Conservation (phyloP, 1,140 invertebrate genomes). For the Drosophila burlai region DNA sequence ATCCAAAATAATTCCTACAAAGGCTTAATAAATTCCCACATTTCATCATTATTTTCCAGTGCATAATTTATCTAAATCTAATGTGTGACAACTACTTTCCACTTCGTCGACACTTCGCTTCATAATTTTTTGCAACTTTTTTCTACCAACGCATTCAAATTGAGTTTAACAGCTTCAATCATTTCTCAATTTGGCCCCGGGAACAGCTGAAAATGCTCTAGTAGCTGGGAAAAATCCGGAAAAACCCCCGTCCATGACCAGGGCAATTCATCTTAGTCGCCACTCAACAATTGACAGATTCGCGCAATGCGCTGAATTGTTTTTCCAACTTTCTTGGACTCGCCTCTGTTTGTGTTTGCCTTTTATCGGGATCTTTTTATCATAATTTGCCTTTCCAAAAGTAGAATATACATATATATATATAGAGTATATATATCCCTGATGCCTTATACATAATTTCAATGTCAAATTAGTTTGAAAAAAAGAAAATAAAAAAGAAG, state of each 20-base stretch:
- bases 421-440: conserved; percentile 1
- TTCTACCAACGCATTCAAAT: conserved; percentile 10
- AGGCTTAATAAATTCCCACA: neutral
- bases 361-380: conserved; percentile 42
- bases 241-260: conserved; percentile 7
- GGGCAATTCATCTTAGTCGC: conserved; percentile 61
- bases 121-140: conserved; percentile 8
- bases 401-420: neutral
- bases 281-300: conserved; percentile 57
- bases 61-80: conserved; percentile 5
- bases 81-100: conserved; percentile 2
- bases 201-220: neutral
- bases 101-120: conserved; percentile 6
- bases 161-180: conserved; percentile 19
- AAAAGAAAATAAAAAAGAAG: neutral
- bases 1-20: too few species aligned
- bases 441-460: conserved; percentile 67
- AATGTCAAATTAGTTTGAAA: conserved; percentile 78
- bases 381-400: conserved; percentile 52
- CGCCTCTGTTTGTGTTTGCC: conserved; percentile 15
- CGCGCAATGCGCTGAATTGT: conserved; percentile 50
- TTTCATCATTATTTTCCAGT: neutral
- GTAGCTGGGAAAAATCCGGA: neutral
- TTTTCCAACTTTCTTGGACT: conserved; percentile 30
- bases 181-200: conserved; percentile 23